Conservation (phyloP, 2,113 vertebrate genomes). For the Stictonetta naevosa region DNA sequence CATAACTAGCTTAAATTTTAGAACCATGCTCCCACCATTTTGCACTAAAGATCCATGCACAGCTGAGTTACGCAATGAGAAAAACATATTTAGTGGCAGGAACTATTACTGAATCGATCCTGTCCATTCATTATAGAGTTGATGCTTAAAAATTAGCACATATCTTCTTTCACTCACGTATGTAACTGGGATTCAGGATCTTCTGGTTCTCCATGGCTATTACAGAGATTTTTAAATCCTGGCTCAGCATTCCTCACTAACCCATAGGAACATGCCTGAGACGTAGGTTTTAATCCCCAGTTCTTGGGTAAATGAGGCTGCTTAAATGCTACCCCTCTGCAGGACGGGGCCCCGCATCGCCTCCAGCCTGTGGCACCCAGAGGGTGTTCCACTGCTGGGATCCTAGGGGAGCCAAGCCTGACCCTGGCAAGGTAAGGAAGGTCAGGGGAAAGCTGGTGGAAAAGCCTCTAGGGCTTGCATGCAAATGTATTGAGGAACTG, state of each 20-base stretch:
- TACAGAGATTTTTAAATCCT: not conserved
- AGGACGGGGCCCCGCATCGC: fast-evolving
- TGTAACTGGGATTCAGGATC: not conserved
- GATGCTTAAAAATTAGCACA: not conserved
- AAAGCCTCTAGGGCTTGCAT: not conserved
- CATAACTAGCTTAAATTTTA: not conserved
- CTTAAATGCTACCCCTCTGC: not conserved
- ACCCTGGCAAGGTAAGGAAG: not conserved
- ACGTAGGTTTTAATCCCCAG: not conserved
- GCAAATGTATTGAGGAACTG: fast-evolving
- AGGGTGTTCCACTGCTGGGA: not conserved
- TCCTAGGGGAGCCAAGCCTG: not conserved
- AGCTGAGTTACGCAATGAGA: not conserved
- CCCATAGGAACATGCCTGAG: not conserved
- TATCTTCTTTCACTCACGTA: not conserved
- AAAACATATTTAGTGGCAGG: not conserved
- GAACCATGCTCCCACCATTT: not conserved
- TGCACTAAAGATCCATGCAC: not conserved
- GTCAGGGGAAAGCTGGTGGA: not conserved
- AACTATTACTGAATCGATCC: not conserved
- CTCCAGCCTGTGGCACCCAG: not conserved
- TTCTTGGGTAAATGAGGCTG: fast-evolving
- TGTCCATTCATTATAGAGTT: not conserved
- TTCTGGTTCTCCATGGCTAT: not conserved
- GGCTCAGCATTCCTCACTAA: not conserved